phyloP scores from a whole-genome alignment of 2,797 vertebrate genomes.

The Catostomus latipinnis region DNA sequence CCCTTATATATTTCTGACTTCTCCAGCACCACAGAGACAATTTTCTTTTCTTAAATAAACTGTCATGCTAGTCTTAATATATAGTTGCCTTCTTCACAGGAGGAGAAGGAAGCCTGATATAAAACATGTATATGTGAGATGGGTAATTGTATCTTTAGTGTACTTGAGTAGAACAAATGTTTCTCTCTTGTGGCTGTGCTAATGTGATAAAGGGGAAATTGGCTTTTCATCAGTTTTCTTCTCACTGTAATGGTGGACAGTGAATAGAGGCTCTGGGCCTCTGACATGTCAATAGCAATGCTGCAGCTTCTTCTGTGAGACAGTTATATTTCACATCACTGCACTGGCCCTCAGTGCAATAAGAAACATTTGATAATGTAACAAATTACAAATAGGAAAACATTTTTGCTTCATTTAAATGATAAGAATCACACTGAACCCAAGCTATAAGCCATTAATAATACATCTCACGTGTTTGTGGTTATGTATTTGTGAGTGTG shows the following conservation, averaged over 20 bases:
- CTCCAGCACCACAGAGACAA: slow-evolving; percentile 92
- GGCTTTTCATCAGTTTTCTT: slow-evolving; percentile 94
- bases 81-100: slow-evolving; percentile 92
- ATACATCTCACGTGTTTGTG: slow-evolving; percentile 59
- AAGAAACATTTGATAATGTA: slow-evolving; percentile 88
- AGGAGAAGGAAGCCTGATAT: slow-evolving; percentile 94
- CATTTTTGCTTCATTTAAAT: slow-evolving; percentile 90
- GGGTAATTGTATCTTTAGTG: slow-evolving; percentile 99
- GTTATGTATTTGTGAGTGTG: slow-evolving; percentile 52
- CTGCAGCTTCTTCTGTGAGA: slow-evolving; percentile 58
- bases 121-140: slow-evolving; percentile 99
- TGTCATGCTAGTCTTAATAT: slow-evolving; percentile 99
- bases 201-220: slow-evolving; percentile 99
- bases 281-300: slow-evolving; percentile 80
- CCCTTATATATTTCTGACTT: slow-evolving; percentile 91
- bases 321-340: slow-evolving; percentile 87
- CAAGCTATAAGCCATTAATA: slow-evolving; percentile 64
- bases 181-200: slow-evolving; percentile 91
- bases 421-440: slow-evolving; percentile 88
- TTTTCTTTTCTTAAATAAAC: slow-evolving; percentile 99
- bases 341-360: slow-evolving; percentile 78
- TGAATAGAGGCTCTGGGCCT: slow-evolving; percentile 28
- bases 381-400: slow-evolving; percentile 87
- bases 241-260: slow-evolving; percentile 63
- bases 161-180: slow-evolving; percentile 99